Conservation (phyloP, 2,797 vertebrate species). For the Octomys mimax region DNA sequence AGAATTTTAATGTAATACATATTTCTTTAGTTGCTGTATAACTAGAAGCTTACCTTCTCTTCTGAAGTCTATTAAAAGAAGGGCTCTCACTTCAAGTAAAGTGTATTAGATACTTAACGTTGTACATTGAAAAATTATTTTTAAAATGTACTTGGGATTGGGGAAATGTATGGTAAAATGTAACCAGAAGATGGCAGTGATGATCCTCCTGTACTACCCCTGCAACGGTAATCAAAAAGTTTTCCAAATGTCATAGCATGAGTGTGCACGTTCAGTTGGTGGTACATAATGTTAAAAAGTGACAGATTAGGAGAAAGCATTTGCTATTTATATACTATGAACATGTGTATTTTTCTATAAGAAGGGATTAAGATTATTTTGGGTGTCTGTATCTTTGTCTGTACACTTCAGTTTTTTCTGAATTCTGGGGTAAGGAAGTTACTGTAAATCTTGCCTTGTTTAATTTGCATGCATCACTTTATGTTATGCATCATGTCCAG, state of each 20-base stretch:
- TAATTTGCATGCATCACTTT: conserved; percentile 78
- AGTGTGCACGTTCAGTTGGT: conserved; percentile 65
- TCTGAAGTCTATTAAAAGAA: conserved; percentile 64
- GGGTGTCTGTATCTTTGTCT: conserved; percentile 87
- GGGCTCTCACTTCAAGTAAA: conserved; percentile 38
- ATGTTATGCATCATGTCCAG: conserved; percentile 62
- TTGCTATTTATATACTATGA: conserved; percentile 82
- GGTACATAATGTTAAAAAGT: conserved; percentile 68
- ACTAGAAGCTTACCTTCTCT: conserved; percentile 68
- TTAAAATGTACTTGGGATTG: conserved; percentile 72
- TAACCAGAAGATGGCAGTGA: conserved; percentile 78
- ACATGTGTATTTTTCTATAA: conserved; percentile 83
- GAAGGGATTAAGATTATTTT: conserved; percentile 87
- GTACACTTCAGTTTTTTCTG: conserved; percentile 87
- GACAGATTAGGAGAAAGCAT: conserved; percentile 64
- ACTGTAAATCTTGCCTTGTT: conserved; percentile 81
- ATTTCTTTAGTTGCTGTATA: conserved; percentile 56
- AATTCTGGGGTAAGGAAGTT: conserved; percentile 83
- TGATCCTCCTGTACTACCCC: conserved; percentile 61
- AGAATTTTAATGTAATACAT: conserved; percentile 56
- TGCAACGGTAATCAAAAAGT: conserved; percentile 77
- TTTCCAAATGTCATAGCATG: conserved; percentile 78
- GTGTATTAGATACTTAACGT: conserved; percentile 66
- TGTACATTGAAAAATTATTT: conserved; percentile 72
- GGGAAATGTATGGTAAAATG: conserved; percentile 41